Base-by-base conservation (phyloP, 2,888 invertebrate genomes). In the Trachelus stipa region DNA sequence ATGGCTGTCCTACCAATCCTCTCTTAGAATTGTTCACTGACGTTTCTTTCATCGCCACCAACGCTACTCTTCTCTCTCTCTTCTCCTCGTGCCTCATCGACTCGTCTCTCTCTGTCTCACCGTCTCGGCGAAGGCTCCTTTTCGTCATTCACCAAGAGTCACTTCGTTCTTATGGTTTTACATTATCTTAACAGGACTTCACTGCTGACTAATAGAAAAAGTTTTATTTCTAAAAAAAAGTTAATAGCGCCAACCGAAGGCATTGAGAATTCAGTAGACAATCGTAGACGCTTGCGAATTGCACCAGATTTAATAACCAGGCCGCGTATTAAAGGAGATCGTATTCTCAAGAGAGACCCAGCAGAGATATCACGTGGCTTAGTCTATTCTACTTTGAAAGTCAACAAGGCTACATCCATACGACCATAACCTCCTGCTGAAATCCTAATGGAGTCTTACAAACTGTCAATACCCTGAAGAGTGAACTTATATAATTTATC, bases 61-160 rank as follows among this genome's bases (percentile, higher is more conserved):
- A 11, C 34, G 34, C 34, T 11, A 34, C 34, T 12, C 35, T 35
- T 73, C 23, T 34, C 35, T 6, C 35, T 74, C 35, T 74, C 35
- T 74, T 0, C 4, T 3, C 12, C 73, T 34, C 73, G 4, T 0
- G 11, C 15, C 35, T 1, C 35, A 12, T 73, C 15, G 34, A 15
- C 35, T 34, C n/a, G 30, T 73, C 73, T 34, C 73, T 73, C 73
- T 34, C 73, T 74, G 12, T 30, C 74, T 34, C 37, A 3, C 23
- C 12, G 4, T 23, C 74, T 9, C 23, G 23, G 6, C 6, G 40
- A 56, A 56, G 23, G 23, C 9, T 56, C 40, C 1, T 4, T 6
- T 6, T 40, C 56, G 23, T 23, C 56, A 56, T 56, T 23, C 6
- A 1, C 9, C 23, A 23, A 23, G 2, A 56, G 23, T 23, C 56